Evolutionary conservation across 1,140 invertebrate species (phyloP), one percentile per base, ranked within the genome.

Genomic region (Drosophila tsacasi): DNA sequence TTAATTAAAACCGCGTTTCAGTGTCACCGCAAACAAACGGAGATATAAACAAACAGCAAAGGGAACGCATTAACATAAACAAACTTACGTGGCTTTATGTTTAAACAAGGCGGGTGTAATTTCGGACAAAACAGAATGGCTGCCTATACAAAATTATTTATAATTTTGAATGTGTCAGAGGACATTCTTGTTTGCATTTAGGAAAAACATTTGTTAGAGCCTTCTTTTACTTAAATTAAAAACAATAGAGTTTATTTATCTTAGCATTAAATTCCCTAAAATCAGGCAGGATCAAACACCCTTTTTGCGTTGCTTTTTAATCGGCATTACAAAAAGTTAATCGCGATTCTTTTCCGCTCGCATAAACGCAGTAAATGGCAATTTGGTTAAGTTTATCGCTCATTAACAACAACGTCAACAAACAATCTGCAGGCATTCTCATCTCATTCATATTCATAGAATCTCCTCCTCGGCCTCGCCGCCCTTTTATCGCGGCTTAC

Each of bases 381-480:
- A 39, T 68, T 68, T 23, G 60, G 67, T 61, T 50, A 80, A 47
- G 76, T 80, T 83, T 83, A 84, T 84, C 66, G 77, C 66, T 50
- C 76, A 44, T 83, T 83, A 79, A 74, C 46, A 60, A 73, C 35
- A 69, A 40, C 66, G 64, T 62, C 72, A 65, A 79, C 64, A 79
- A 75, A 54, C 40, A 63, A 46, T 76, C 54, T 75, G 64, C 55
- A 21, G 37, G 46, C 63, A 71, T 39, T 57, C 54, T 57, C 54
- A 57, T 69, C 76, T 87, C 83, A 83, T 87, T 87, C 80, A 86
- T 82, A 86, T 86, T 86, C 83, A 86, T 82, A 63, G 83, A 63
- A 65, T 46, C 49, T 17, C 35, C 21, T 25, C 35, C 21, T 35
- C 40, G 23, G 12, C 37, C 2, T 49, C 23, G 35, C 12, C 42